Base-by-base conservation (phyloP, 1,140 invertebrate genomes). In the Apis dorsata region DNA sequence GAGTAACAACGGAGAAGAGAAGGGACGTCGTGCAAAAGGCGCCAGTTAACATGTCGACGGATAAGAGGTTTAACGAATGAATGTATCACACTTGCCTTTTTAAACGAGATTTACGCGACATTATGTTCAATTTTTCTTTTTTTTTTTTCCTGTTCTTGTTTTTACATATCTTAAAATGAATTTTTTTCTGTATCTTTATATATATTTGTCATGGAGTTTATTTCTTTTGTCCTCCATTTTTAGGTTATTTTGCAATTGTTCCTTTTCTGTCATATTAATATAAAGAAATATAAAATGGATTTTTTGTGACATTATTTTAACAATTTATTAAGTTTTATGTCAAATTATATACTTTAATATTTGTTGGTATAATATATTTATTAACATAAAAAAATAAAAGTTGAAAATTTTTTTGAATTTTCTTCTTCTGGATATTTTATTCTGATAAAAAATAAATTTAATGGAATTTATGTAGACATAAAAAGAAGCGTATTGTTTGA, bases 21-120 rank as follows among this genome's bases (percentile, higher is more conserved):
- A n/a, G 9, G 28, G 17, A 28, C n/a, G 15, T 79, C 10, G 75
- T 51, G 51, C 51, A 79, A 84, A 84, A 73, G 82, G 77, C 82
- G 53, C 66, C 69, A 24, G 77, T 57, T 79, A 59, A 73, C 69
- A 60, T 66, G 69, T 62, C 19, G 57, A 71, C 66, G 59, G 28
- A 65, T 44, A 71, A 69, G 68, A 71, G 28, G 51, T 71, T 83
- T 65, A 69, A 78, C 21, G n/a, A 51, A 78, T 57, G 68, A 13
- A 66, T 34, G 70, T 65, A 81, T 71, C 66, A 55, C 12, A n/a
- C 34, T 34, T 15, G 57, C 17, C 72, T 74, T 74, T 44, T 74
- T 24, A 49, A 74, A 74, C 34, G 21, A 74, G 55, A 74, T 74
- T 60, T 44, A 21, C 15, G 28, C 12, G 57, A 72, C 24, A 19